Evolutionary conservation across 2,888 invertebrate species (phyloP), one percentile per base, ranked within the genome.

Genomic region (Microplitis manilae): DNA sequence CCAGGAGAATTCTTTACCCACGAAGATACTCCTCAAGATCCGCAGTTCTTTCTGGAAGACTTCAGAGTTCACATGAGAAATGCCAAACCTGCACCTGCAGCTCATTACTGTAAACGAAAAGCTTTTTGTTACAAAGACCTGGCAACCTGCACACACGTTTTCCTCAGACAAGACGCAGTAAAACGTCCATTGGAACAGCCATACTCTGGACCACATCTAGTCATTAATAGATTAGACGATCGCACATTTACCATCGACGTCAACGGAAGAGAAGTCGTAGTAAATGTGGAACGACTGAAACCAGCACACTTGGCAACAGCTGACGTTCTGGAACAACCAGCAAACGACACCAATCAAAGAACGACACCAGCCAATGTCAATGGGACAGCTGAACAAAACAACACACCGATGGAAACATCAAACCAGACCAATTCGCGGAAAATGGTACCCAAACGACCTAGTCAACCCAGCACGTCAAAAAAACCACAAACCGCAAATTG

Each of bases 131-230:
- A 50, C 6, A 79, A 79, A n/a, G 40, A 71, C 15, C 9, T 80
- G 2, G 30, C 69, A 7, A 72, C 75, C 0, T 76, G 79, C 8
- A 40, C 73, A 1, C 80, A 80, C 59, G 77, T 71, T 4, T 79
- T 80, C 20, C 7, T 79, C 2, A 59, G 79, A 67, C 15, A 39
- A 8, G 81, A 81, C 38, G 62, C 38, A 5, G 77, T 80, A 0
- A 77, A 69, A 64, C 20, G n/a, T 9, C 73, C 81, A 2, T 60
- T 79, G 7, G 79, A 78, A 40, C 76, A 75, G 8, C 76, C 80
- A 0, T 80, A 79, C 77, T 20, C 17, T 0, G 80, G 80, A 7
- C 80, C 81, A 17, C 73, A 73, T 62, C 6, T 65, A 30, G 75
- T 79, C 0, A 15, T 68, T 2, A 40, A 78, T 8, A 20, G 80